Percentiles rank a stretch among this genome's conserved stretches.
Conservation (phyloP, 2,797 vertebrate species). For the Melanotaenia boesemani region DNA sequence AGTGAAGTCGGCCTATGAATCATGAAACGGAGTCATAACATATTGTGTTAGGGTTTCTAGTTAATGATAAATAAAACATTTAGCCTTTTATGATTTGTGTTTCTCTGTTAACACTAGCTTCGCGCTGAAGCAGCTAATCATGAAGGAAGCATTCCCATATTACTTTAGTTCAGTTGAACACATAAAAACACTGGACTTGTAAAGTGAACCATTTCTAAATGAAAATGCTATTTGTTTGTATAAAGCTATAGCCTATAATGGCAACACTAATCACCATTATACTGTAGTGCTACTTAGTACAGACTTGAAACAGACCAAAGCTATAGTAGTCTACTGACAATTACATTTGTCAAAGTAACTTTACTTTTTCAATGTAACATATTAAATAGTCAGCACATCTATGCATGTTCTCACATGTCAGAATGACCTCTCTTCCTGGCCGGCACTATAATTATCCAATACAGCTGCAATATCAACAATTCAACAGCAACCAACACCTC, state of each 20-base stretch:
- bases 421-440: background rate
- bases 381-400: background rate
- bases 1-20: background rate
- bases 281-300: too few species aligned
- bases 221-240: too few species aligned
- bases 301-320: background rate
- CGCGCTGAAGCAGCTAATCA: conserved; percentile 12
- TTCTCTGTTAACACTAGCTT: background rate
- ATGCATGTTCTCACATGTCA: conserved; percentile 7
- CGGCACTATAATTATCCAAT: background rate
- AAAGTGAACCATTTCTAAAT: background rate
- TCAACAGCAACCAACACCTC: too few species aligned
- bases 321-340: background rate
- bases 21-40: background rate
- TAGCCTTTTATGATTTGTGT: background rate
- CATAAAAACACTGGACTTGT: background rate
- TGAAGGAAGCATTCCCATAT: conserved; percentile 3
- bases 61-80: background rate
- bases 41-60: too few species aligned
- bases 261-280: too few species aligned
- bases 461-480: too few species aligned
- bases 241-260: too few species aligned
- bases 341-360: background rate
- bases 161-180: conserved; percentile 9
- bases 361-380: background rate